Conservation (phyloP, 1,140 invertebrate species). For the Colletes gigas region DNA sequence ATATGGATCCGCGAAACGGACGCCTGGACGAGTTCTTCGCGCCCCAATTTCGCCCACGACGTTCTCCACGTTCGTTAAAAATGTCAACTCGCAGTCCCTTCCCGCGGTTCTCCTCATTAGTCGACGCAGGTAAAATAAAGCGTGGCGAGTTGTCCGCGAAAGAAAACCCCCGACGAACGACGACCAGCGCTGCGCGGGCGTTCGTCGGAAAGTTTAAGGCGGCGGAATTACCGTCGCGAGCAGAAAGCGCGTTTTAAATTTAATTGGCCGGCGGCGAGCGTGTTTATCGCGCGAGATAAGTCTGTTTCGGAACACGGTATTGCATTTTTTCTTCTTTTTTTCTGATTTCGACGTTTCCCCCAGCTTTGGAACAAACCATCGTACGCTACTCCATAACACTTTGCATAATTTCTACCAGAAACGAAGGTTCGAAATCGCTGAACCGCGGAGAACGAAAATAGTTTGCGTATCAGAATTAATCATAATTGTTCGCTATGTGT, state of each 20-base stretch:
- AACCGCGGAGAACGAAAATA: too few relatives aligned
- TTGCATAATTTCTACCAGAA: too few relatives aligned
- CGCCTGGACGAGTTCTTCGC: too few relatives aligned
- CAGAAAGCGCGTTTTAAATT: conserved; percentile 23
- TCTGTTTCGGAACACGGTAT: conserved; percentile 2
- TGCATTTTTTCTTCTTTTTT: not conserved
- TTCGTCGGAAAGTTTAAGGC: conserved; percentile 15
- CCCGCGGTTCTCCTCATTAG: too few relatives aligned
- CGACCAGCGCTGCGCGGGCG: not conserved
- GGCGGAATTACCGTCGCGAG: conserved; percentile 18
- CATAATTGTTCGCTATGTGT: too few relatives aligned
- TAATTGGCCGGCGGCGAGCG: conserved; percentile 38
- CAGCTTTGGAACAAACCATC: not conserved
- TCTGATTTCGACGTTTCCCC: not conserved
- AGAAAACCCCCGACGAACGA: conserved; percentile 15
- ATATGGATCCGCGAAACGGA: too few relatives aligned
- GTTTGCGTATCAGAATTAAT: too few relatives aligned
- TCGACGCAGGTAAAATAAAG: too few relatives aligned
- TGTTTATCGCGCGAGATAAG: conserved; percentile 21
- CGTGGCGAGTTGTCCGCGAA: not conserved
- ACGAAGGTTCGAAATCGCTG: too few relatives aligned
- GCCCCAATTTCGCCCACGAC: too few relatives aligned
- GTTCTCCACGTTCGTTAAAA: too few relatives aligned
- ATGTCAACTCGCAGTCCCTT: too few relatives aligned
- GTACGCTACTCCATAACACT: not conserved